Conservation (phyloP, 1,140 invertebrate genomes). For the Ridgeia piscesae region DNA sequence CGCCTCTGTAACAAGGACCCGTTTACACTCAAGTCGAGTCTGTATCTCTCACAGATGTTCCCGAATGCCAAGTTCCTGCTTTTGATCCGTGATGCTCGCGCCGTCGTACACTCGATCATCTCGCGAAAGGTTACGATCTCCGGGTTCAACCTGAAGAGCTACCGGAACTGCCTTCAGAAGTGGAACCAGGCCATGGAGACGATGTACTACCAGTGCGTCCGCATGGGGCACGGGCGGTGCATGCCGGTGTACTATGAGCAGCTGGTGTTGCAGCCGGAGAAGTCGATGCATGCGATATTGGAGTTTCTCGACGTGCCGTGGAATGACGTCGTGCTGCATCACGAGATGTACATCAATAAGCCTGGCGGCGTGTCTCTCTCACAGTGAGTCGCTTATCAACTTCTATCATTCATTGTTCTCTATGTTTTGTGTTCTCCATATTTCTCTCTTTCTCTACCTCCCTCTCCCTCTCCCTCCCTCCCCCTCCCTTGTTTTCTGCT, state of each 20-base stretch:
- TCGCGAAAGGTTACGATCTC: conserved; percentile 93
- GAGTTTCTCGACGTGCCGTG: conserved; percentile 88
- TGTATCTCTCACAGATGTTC: conserved; percentile 66
- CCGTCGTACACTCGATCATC: conserved; percentile 96
- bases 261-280: conserved; percentile 85
- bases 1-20: conserved; percentile 97
- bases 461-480: not conserved
- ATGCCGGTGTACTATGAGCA: conserved; percentile 92
- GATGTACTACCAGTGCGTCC: conserved; percentile 88
- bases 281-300: conserved; percentile 84
- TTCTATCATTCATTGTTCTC: too few species aligned
- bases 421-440: not conserved
- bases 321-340: conserved; percentile 92
- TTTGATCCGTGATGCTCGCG: conserved; percentile 94
- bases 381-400: conserved; percentile 71
- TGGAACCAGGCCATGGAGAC: conserved; percentile 92
- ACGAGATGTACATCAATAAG: conserved; percentile 93
- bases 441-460: not conserved
- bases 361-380: conserved; percentile 70
- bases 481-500: not conserved
- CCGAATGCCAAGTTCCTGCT: conserved; percentile 90
- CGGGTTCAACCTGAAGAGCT: conserved; percentile 89
- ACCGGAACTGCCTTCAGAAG: conserved; percentile 88
- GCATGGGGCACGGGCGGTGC: conserved; percentile 78
- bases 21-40: conserved; percentile 90